These are phyloP conservation scores for Brachycybe producta DNA, from an alignment of 2,888 invertebrate species.

Conservation along the genomic window DNA sequence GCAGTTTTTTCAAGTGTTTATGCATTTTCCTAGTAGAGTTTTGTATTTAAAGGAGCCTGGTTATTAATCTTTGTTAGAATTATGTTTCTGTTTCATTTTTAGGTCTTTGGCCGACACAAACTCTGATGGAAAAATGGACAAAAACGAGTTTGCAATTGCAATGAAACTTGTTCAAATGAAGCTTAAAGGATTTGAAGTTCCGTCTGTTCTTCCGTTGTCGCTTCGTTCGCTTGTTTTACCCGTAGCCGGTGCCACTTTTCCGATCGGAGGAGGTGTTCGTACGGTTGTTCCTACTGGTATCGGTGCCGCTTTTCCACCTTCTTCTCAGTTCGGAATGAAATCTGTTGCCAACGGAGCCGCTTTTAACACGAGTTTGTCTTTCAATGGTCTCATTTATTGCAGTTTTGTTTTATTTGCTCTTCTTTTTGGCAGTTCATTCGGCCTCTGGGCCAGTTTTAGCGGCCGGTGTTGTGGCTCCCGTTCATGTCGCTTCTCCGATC, in stretches of 20 bases:
- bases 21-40: no score
- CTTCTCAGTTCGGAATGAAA: conserved; percentile 22
- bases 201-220: conserved; percentile 63
- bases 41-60: neutral
- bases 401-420: no score
- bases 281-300: neutral
- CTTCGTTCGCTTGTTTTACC: conserved; percentile 32
- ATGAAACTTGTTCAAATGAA: conserved; percentile 92
- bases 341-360: conserved; percentile 4
- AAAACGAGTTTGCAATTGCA: conserved; percentile 93
- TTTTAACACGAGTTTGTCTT: no score
- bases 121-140: conserved; percentile 90
- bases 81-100: no score
- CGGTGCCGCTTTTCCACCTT: conserved; percentile 6
- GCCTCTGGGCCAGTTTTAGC: neutral
- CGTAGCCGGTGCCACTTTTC: conserved; percentile 6
- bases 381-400: no score
- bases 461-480: neutral
- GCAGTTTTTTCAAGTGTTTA: no score
- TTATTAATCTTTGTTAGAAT: no score
- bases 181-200: conserved; percentile 80
- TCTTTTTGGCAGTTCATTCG: no score
- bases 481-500: conserved; percentile 20
- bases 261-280: conserved; percentile 4
- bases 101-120: conserved; percentile 87